Base-by-base conservation (phyloP, 2,797 vertebrate genomes). In the Coranthus polyacanthus region DNA sequence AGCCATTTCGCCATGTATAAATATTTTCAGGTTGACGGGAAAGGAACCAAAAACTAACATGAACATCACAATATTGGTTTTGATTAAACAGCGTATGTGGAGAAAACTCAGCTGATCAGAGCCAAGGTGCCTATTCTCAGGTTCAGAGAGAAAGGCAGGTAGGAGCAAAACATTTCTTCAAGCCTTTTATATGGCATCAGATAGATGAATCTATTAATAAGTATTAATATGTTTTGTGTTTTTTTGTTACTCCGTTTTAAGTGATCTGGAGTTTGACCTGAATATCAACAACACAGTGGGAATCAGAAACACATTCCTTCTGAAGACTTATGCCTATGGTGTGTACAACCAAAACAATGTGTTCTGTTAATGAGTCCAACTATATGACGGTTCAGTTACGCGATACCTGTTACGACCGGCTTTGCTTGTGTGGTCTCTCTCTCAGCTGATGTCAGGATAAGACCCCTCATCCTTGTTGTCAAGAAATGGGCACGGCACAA, bases 91-190 rank as follows among this genome's bases (percentile, higher is more conserved):
- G 94, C 86, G 6, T 95, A 96, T 83, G 92, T 98, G 72, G 95
- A 96, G 64, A 94, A 85, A 93, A 94, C 94, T 90, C 95, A 95
- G 77, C 93, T 99, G 85, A 98, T 99, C 87, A 91, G 92, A 92
- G 98, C 98, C 81, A 99, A 97, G 95, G 97, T 99, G 88, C 97
- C 98, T 62, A 99, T 99, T 92, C 95, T 99, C 83, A 97, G 95
- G 89, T 98, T 98, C 95, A 96, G 90, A 93, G 95, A 98, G 91
- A 96, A 93, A 95, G 90, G 95, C 92, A 97, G 97, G 98, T 95
- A 93, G 88, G 93, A 93, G 41, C 5, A 68, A 57, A 71, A 43
- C 15, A 45, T 20, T 37, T 4, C 1, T 4, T 51, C 3, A 37
- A 71, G 13, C 56, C 17, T 50, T 41, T 67, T 56, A n/a, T 24